Conservation (phyloP, 2,113 vertebrate genomes). For the Pipa parva region DNA sequence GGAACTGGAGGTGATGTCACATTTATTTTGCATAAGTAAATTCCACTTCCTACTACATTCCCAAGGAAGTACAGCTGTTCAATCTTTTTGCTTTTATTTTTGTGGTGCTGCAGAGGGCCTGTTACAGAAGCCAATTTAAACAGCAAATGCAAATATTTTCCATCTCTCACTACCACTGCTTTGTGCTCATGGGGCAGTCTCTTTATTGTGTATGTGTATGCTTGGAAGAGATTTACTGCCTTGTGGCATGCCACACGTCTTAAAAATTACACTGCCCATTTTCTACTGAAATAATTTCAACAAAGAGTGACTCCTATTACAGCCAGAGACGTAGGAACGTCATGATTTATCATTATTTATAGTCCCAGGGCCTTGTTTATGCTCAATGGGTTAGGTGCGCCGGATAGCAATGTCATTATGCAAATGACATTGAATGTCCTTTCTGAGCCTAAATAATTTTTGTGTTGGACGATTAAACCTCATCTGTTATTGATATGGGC, state of each 20-base stretch:
- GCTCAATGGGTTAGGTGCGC: constrained; percentile 76
- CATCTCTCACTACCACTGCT: constrained; percentile 11
- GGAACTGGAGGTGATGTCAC: constrained; percentile 3
- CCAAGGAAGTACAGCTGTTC: accelerated
- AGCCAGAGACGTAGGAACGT: constrained; percentile 60
- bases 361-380: constrained; percentile 77
- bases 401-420: constrained; percentile 94
- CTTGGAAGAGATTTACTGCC: constrained; percentile 58
- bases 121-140: constrained; percentile 24
- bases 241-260: constrained; percentile 61
- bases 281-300: constrained; percentile 76
- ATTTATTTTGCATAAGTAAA: constrained; percentile 22
- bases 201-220: constrained; percentile 1
- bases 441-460: constrained; percentile 81
- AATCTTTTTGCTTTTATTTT: constrained; percentile 3
- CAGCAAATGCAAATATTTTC: background rate
- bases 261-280: constrained; percentile 73
- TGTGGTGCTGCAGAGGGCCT: constrained; percentile 5
- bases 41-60: constrained; percentile 10
- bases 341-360: constrained; percentile 85
- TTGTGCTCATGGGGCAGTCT: constrained; percentile 43
- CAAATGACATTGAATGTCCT: constrained; percentile 88
- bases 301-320: constrained; percentile 72
- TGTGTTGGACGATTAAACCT: constrained; percentile 92
- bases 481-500: constrained; percentile 98